Percentiles rank a stretch among this genome's conserved stretches.
phyloP scores from a whole-genome alignment of 1,140 invertebrate genomes.

The Drosophila lacteicornis region DNA sequence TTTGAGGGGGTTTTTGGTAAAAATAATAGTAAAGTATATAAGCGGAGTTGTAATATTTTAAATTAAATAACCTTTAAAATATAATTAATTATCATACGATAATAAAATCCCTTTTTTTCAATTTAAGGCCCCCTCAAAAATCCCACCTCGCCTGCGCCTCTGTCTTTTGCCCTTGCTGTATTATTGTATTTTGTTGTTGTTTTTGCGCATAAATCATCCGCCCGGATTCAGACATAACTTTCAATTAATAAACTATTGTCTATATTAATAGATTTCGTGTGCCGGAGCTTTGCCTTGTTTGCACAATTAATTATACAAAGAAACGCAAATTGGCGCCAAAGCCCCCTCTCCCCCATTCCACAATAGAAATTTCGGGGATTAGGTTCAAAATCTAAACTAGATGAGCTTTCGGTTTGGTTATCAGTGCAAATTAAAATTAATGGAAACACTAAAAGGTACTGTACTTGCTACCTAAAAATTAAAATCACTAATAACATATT shows the following conservation, averaged over 20 bases:
- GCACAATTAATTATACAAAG: slow-evolving; percentile 67
- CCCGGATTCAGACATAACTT: slow-evolving; percentile 62
- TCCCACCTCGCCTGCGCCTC: background rate
- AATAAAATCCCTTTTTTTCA: too few relatives aligned
- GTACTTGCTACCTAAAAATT: too few relatives aligned
- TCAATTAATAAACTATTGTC: slow-evolving; percentile 83
- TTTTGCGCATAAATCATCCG: slow-evolving; percentile 62
- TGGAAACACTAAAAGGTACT: too few relatives aligned
- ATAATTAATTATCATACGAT: background rate
- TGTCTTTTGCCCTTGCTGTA: slow-evolving; percentile 7
- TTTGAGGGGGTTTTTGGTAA: background rate
- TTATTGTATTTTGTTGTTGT: slow-evolving; percentile 14
- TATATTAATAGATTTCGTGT: slow-evolving; percentile 72
- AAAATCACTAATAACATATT: background rate
- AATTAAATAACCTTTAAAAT: background rate
- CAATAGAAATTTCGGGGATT: slow-evolving; percentile 17
- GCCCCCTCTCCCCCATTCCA: background rate
- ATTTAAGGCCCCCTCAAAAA: background rate
- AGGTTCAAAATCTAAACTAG: slow-evolving; percentile 14
- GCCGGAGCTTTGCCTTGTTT: slow-evolving; percentile 58
- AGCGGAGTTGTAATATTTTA: background rate
- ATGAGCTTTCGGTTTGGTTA: slow-evolving; percentile 11
- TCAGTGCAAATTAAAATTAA: slow-evolving; percentile 16
- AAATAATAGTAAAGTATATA: background rate
- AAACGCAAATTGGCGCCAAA: slow-evolving; percentile 13